Evolutionary conservation across 2,113 vertebrate genomes (phyloP).

Genomic region (Fukomys damarensis): DNA sequence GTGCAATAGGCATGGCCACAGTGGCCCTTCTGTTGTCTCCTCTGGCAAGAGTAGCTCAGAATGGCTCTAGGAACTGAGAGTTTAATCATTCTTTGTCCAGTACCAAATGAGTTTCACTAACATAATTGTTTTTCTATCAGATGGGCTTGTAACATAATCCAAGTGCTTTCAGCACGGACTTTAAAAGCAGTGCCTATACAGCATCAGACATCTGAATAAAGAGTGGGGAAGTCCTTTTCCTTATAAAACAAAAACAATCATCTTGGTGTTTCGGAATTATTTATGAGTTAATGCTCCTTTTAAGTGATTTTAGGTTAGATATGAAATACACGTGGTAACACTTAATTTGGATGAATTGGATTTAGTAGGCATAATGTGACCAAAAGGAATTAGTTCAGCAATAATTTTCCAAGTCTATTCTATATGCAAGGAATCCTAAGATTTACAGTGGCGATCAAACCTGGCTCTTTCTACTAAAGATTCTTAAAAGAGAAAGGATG

Average conservation of each 20-base stretch:
- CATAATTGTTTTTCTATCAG: constrained; percentile 59
- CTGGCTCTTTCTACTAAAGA: background rate
- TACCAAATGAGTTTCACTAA: constrained; percentile 51
- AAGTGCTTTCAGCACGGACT: constrained; percentile 11
- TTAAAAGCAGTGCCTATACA: background rate
- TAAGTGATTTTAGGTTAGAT: constrained; percentile 9
- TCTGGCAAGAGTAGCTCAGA: constrained; percentile 31
- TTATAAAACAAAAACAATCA: background rate
- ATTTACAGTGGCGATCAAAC: background rate
- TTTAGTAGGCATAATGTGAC: background rate
- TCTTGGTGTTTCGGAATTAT: constrained; percentile 13
- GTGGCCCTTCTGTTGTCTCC: background rate
- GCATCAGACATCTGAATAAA: constrained; percentile 21
- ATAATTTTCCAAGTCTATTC: background rate
- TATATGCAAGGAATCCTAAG: background rate
- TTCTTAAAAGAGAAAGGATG: background rate
- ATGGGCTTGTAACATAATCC: constrained; percentile 44
- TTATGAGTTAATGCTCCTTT: constrained; percentile 4
- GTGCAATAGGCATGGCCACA: constrained; percentile 8
- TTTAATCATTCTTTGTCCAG: constrained; percentile 57
- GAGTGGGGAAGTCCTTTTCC: background rate
- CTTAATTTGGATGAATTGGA: background rate
- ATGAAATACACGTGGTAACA: background rate
- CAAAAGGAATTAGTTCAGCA: constrained; percentile 13
- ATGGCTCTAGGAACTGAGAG: constrained; percentile 21